Conservation (phyloP, 1,140 invertebrate species). For the Saxidomus purpurata region DNA sequence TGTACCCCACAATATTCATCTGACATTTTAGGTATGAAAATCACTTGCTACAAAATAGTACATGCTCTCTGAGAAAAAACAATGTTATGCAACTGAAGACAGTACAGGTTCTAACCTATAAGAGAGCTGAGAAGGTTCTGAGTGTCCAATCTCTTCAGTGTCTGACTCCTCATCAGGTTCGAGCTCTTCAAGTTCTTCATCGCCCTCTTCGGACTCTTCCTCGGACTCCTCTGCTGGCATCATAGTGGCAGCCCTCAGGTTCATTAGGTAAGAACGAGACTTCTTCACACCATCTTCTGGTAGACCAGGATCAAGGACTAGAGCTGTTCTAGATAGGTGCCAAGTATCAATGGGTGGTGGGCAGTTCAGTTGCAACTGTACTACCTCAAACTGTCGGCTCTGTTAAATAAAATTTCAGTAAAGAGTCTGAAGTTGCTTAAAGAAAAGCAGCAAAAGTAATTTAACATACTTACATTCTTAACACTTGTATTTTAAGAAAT, state of each 20-base stretch:
- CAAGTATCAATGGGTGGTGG: conserved; percentile 76
- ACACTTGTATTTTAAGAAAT: no score
- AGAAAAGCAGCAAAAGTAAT: no score
- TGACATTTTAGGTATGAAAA: no score
- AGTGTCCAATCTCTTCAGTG: conserved; percentile 70
- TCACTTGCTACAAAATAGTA: no score
- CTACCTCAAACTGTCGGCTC: conserved; percentile 80
- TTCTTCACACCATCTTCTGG: conserved; percentile 82
- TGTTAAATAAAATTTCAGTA: conserved; percentile 62
- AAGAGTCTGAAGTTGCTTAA: no score
- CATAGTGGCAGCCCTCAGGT: conserved; percentile 71
- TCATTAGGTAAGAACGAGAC: conserved; percentile 80
- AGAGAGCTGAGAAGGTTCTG: conserved; percentile 82
- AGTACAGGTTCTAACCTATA: conserved; percentile 67
- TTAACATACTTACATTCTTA: no score
- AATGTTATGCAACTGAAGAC: no score
- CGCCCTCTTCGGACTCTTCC: conserved; percentile 69
- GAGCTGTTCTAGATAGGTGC: conserved; percentile 77
- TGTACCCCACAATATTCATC: no score
- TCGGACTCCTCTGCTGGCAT: conserved; percentile 70
- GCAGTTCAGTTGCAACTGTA: conserved; percentile 76
- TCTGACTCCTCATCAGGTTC: conserved; percentile 70
- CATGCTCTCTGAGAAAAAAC: no score
- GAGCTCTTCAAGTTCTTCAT: conserved; percentile 70
- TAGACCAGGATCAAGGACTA: conserved; percentile 83